Evolutionary conservation across 2,113 vertebrate species (phyloP), one percentile per base, ranked within the genome.

Genomic region (Mirza zaza): DNA sequence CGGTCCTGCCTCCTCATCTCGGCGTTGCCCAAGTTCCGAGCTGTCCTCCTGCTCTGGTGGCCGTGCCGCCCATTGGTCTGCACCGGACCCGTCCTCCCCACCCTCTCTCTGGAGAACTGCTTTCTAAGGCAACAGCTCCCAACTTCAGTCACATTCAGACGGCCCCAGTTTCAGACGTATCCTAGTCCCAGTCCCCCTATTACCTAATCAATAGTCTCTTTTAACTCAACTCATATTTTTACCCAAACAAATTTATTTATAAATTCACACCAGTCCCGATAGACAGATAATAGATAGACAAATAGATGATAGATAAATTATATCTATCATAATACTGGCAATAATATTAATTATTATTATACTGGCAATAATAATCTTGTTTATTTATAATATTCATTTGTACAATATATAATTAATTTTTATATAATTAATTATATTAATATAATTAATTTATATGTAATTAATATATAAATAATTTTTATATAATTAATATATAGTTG

Each of bases 21-120:
- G n/a, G 17, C 32, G 39, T 36, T 39, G n/a, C 68, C 73, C 21
- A 50, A 34, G 42, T 14, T 65, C 15, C 68, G 6, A 77, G 25
- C 2, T 59, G 63, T 10, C 39, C 42, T 25, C 0, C 21, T 61
- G 11, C 42, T 23, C 48, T 2, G 15, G 20, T 6, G 13, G 23
- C 14, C 11, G 10, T 5, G 17, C 13, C 5, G 1, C 34, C 0
- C 3, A 34, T 4, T 6, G 36, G 5, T 70, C 12, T 29, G 20
- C 14, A 10, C 29, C 17, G 12, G 48, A 12, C 10, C 63, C 1
- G 13, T 8, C 67, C 52, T 82, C 45, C 36, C 27, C 14, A 29
- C 5, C 14, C n/a, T 15, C 32, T 12, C n/a, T 15, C 32, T 18
- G 8, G 50, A 75, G 17, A 87, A n/a, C 36, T 61, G 48, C 76